phyloP scores from a whole-genome alignment of 2,888 invertebrate genomes.

The Tachina lurida region DNA sequence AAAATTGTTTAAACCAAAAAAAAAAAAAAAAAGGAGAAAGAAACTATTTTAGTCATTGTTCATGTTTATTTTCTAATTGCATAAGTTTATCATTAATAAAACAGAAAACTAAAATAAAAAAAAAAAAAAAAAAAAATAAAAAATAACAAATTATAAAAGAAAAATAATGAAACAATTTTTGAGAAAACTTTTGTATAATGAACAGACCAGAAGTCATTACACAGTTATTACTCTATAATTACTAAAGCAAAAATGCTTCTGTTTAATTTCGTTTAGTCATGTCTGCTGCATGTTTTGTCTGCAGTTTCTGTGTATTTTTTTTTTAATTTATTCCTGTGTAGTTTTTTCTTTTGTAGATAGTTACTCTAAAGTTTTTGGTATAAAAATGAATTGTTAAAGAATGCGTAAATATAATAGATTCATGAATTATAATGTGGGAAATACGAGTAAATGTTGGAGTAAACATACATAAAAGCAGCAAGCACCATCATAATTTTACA shows the following conservation, averaged over 20 bases:
- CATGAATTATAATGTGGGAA: conserved; percentile 58
- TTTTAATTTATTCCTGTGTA: not conserved
- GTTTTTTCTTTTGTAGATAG: not conserved
- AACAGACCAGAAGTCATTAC: conserved; percentile 67
- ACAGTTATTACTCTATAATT: conserved; percentile 64
- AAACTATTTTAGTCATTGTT: conserved; percentile 53
- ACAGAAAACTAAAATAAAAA: not conserved
- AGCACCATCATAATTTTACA: conserved; percentile 15
- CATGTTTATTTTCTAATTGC: conserved; percentile 60
- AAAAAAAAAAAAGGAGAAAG: conserved; percentile 5
- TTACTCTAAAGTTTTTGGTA: not conserved
- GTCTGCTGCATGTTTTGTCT: conserved; percentile 32
- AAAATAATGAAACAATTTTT: conserved; percentile 53
- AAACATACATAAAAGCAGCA: not conserved
- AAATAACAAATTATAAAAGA: conserved; percentile 3
- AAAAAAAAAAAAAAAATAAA: too few relatives aligned
- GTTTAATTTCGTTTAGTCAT: conserved; percentile 57
- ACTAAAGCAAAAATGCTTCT: conserved; percentile 27
- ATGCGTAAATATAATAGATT: conserved; percentile 54
- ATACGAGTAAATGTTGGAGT: conserved; percentile 37
- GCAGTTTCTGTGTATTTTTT: conserved; percentile 16
- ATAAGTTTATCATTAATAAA: conserved; percentile 56
- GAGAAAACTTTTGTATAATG: conserved; percentile 42
- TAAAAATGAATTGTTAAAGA: conserved; percentile 27
- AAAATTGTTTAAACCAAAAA: not conserved